Base-by-base conservation (phyloP, 1,140 invertebrate species). In the Bombus cullumanus region DNA sequence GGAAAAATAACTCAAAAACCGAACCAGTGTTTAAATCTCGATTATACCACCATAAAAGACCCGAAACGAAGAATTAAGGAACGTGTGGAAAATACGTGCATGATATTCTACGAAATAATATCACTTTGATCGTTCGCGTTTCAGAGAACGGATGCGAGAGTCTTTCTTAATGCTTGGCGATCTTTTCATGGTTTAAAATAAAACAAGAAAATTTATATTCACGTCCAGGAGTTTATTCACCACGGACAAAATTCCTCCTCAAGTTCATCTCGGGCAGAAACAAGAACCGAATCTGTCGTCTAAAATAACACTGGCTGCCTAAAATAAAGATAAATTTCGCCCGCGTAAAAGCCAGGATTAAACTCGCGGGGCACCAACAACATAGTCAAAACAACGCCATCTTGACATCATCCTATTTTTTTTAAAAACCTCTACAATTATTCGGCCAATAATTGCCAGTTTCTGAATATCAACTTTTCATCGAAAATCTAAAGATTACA, bases 311-410 rank as follows among this genome's bases (percentile, higher is more conserved):
- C 22, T 5, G 5, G 3, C 13, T 53, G 31, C 25, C 31, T 25
- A 68, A 37, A 76, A 76, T 39, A 59, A 28, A 76, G 25, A 18
- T 25, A 25, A 22, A 34, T n/a, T 59, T 22, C 10, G 53, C 28
- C 25, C 18, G n/a, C 31, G 53, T 39, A 22, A 82, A 64, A 39
- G 53, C n/a, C 71, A 12, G 22, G n/a, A 82, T 74, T 73, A 74
- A 74, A 71, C 53, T 53, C 28, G 0, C 43, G 6, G 18, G 18
- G 0, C 12, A 53, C 22, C 8, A 57, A 31, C 18, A 3, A 31
- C 18, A 34, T 31, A 53, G 25, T 59, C 22, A 10, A 59, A 25
- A 59, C 25, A 28, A 28, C 25, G 25, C 57, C 10, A 25, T 59
- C 25, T 59, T 10, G 1, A 3, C 28, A 3, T 28, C 5, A 22